These are phyloP conservation scores for Phallusia fumigata DNA, from an alignment of 23 tunicate genomes.

Conservation along the genomic window DNA sequence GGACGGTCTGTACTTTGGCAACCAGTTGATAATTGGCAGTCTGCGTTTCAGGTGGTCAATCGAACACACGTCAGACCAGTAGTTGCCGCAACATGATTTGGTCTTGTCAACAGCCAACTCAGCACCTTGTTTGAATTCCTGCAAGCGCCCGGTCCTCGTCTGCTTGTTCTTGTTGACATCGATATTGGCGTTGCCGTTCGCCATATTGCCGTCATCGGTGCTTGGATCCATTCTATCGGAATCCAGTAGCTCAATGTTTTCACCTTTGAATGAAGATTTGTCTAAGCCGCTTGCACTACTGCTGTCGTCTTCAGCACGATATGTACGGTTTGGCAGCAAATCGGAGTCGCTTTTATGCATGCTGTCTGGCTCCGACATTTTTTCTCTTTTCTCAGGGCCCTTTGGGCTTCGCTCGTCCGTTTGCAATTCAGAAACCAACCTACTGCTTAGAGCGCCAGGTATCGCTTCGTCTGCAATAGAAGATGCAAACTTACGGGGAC, in stretches of 20 bases:
- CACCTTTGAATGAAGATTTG: not conserved
- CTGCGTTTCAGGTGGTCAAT: slow-evolving; percentile 31
- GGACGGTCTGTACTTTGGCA: slow-evolving; percentile 52
- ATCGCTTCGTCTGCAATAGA: no score
- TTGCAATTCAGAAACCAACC: no score
- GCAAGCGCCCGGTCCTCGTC: not conserved
- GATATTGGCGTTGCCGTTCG: slow-evolving; percentile 1
- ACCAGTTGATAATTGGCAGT: slow-evolving; percentile 57
- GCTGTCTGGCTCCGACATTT: slow-evolving; percentile 7
- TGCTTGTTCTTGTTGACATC: not conserved
- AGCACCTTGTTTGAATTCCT: slow-evolving; percentile 32
- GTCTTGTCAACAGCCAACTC: slow-evolving; percentile 25
- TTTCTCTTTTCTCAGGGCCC: not conserved
- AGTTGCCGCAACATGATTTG: slow-evolving; percentile 30
- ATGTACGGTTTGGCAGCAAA: not conserved
- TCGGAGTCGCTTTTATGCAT: not conserved
- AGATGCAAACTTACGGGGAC: no score
- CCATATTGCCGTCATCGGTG: not conserved
- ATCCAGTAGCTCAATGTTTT: not conserved
- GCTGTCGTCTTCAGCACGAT: not conserved
- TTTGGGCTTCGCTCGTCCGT: no score
- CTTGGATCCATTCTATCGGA: not conserved
- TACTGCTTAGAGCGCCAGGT: no score
- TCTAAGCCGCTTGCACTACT: not conserved
- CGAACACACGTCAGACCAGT: slow-evolving; percentile 49